Base-by-base conservation (phyloP, 2,113 vertebrate species). In the Fulmarus glacialis region DNA sequence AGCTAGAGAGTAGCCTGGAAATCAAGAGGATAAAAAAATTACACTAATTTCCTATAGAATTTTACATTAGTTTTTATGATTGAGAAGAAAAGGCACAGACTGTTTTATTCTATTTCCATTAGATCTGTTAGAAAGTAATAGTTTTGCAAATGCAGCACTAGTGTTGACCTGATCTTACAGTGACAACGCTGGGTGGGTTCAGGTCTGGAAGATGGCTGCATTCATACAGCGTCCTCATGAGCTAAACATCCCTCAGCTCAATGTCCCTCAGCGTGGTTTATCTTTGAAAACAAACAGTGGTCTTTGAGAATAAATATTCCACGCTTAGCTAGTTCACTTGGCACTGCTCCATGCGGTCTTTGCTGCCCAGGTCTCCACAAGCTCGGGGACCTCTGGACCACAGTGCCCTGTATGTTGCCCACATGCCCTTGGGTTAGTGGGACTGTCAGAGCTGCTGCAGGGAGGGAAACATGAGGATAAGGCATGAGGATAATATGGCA, bases 221-320 rank as follows among this genome's bases (percentile, higher is more conserved):
- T 26, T 81, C 83, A 72, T 0, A 0, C 27, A 43, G 70, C 0
- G 0, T 82, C 50, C 71, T 68, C 15, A 24, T n/a, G 16, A 78
- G 80, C 40, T 77, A 27, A 34, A 60, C 7, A 1, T 60, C 23
- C 59, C 60, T 43, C 53, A 74, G 45, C 40, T 40, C 19, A 8
- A 14, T 21, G 34, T 74, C 55, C 53, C n/a, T 59, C 55, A 36
- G 48, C 18, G 2, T 17, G 43, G 8, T 73, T 64, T 79, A 32
- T 43, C 71, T 73, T 30, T 47, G 23, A 68, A 32, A 82, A 68
- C 12, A 45, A 82, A 15, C 12, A 58, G 5, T n/a, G 11, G 71
- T 32, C 15, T 79, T 59, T 53, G 32, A 40, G 55, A 70, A 82
- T 17, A 63, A 56, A 77, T 58, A 34, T 38, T 68, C 38, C 81